Conservation (phyloP, 2,113 vertebrate genomes). For the Ancistrus triradiatus region DNA sequence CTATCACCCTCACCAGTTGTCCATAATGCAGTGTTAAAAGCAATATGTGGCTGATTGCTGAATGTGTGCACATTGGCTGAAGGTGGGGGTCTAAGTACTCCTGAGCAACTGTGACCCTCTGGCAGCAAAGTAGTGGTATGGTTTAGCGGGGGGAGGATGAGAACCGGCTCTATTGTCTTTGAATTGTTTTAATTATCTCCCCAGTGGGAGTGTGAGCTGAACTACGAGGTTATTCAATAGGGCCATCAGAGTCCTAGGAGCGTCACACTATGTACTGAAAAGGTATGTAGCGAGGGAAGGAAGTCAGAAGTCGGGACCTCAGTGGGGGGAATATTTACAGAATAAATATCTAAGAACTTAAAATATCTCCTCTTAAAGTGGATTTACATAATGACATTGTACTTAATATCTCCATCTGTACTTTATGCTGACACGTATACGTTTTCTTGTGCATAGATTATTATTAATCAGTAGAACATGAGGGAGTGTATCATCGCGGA, state of each 20-base stretch:
- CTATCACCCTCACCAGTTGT: background rate
- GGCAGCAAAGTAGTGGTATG: conserved; percentile 73
- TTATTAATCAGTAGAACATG: too few species aligned
- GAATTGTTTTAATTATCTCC: conserved; percentile 93
- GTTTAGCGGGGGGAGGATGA: conserved; percentile 74
- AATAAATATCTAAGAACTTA: background rate
- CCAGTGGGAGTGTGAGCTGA: conserved; percentile 62
- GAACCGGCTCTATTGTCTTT: conserved; percentile 80
- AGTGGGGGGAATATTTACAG: background rate
- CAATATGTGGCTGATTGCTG: conserved; percentile 50
- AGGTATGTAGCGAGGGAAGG: conserved; percentile 1
- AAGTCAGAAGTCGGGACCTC: conserved; percentile 4
- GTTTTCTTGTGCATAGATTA: too few species aligned
- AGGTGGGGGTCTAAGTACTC: conserved; percentile 58
- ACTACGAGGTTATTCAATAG: conserved; percentile 44
- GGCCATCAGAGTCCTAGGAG: conserved; percentile 48
- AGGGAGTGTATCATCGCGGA: too few species aligned
- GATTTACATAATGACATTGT: too few species aligned
- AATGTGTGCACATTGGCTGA: conserved; percentile 48
- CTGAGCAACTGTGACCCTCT: conserved; percentile 67
- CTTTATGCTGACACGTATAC: too few species aligned
- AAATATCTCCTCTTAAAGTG: too few species aligned
- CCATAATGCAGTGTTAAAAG: conserved; percentile 15
- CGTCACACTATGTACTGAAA: conserved; percentile 36
- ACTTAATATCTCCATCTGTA: too few species aligned